A percentile compares a stretch with the other conserved stretches of the same genome.
Evolutionary conservation across 2,888 invertebrate species (phyloP).

Genomic region (Drosophila sordidula): DNA sequence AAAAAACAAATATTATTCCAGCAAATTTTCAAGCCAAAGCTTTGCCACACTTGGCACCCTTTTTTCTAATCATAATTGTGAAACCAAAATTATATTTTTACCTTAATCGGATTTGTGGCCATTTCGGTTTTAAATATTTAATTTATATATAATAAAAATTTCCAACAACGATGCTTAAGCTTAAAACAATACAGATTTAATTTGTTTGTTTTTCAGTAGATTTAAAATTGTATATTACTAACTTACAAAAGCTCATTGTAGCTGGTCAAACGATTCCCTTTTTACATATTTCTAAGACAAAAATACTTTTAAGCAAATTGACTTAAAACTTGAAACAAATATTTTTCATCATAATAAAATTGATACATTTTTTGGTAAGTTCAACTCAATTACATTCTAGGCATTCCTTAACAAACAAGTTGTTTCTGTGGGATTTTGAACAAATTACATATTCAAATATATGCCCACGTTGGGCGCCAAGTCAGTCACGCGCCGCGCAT

Average conservation of each 20-base stretch:
- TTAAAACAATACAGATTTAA: too few species aligned
- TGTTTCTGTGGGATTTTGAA: background rate
- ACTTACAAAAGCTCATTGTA: too few species aligned
- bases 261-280: too few species aligned
- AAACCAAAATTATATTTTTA: background rate
- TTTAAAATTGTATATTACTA: too few species aligned
- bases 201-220: too few species aligned
- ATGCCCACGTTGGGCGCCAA: constrained; percentile 19
- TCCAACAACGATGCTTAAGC: too few species aligned
- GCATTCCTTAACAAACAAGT: background rate
- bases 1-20: background rate
- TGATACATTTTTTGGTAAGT: background rate
- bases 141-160: too few species aligned
- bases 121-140: background rate
- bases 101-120: background rate
- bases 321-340: background rate
- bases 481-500: constrained; percentile 17
- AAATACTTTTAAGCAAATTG: background rate
- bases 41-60: too few species aligned
- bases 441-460: background rate
- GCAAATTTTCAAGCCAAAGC: too few species aligned
- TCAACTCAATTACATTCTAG: too few species aligned
- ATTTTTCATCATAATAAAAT: too few species aligned
- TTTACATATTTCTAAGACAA: background rate
- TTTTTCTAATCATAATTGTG: too few species aligned